phyloP scores from a whole-genome alignment of 2,888 invertebrate genomes.

The Ectobius pallidus region DNA sequence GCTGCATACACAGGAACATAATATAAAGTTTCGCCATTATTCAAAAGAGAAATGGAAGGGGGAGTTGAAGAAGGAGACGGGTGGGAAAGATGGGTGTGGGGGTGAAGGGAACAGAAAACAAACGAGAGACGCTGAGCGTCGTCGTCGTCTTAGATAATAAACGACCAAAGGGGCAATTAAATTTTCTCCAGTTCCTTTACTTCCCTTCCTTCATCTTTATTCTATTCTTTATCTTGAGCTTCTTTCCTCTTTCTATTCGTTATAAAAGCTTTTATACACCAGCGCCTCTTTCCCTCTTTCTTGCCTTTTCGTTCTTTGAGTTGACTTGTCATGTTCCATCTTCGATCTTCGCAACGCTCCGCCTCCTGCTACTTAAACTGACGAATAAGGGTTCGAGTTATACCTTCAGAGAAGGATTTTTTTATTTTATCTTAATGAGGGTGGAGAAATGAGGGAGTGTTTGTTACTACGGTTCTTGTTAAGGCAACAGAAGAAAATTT shows the following conservation, averaged over 20 bases:
- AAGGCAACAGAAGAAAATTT: constrained; percentile 12
- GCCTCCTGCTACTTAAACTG: constrained; percentile 31
- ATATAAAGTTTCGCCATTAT: constrained; percentile 39
- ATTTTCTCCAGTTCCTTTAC: constrained; percentile 41
- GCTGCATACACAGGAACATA: constrained; percentile 25
- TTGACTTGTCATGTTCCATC: constrained; percentile 27
- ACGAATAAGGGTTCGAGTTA: constrained; percentile 23
- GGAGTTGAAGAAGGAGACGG: constrained; percentile 10
- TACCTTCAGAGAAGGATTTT: not conserved
- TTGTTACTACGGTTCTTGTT: not conserved
- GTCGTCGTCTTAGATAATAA: constrained; percentile 41
- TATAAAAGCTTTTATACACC: constrained; percentile 3
- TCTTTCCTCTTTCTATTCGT: constrained; percentile 15
- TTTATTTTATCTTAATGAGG: not conserved
- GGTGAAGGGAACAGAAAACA: constrained; percentile 35
- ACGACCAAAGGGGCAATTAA: constrained; percentile 43
- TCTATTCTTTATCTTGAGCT: not conserved
- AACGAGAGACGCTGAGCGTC: constrained; percentile 36
- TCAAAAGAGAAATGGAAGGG: constrained; percentile 38
- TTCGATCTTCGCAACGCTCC: constrained; percentile 30
- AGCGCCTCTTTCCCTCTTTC: constrained; percentile 9
- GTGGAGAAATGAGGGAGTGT: not conserved
- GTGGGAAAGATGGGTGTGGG: not conserved
- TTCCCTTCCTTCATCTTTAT: constrained; percentile 20
- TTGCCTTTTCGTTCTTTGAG: constrained; percentile 25